Base-by-base conservation (phyloP, 2,113 vertebrate species). In the Oceanodroma tethys region DNA sequence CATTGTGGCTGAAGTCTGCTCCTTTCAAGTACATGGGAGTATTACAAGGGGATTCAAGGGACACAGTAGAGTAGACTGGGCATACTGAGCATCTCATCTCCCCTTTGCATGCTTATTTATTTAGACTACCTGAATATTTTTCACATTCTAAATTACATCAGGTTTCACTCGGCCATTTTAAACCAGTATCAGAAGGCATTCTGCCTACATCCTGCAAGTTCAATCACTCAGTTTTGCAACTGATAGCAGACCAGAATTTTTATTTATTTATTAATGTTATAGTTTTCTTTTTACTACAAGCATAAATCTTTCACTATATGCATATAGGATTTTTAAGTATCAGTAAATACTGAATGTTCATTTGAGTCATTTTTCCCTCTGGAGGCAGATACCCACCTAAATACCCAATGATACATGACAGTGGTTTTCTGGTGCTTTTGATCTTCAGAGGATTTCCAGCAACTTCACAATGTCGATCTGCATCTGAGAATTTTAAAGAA, bases 341-440 rank as follows among this genome's bases (percentile, higher is more conserved):
- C 67, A 86, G 43, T 32, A 84, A 22, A 88, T 3, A 66, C 18
- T 36, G 56, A 88, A 70, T 11, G 13, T 22, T 50, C 3, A 2
- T 26, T 91, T 70, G 38, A 42, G 13, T 93, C 20, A 13, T 75
- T 90, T 65, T 45, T 58, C 13, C 36, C 58, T 82, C 55, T 8
- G 34, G 87, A 55, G 86, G 63, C 62, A 94, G 85, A 97, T 94
- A 98, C 98, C 97, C 98, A 99, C 99, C 99, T 97, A 99, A 98
- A 98, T 99, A 99, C 97, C 99, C 99, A 98, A 99, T 98, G 94
- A 99, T 98, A 96, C 98, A 99, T 88, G 99, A 99, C 97, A 99
- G 98, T 93, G 99, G 99, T 88, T 99, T 99, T 97, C 99, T 98
- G 95, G 98, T 98, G 62, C 98, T 99, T 98, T 99, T 99, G 97